Conservation (phyloP, 1,140 invertebrate genomes). For the Cyclargus thomasi region DNA sequence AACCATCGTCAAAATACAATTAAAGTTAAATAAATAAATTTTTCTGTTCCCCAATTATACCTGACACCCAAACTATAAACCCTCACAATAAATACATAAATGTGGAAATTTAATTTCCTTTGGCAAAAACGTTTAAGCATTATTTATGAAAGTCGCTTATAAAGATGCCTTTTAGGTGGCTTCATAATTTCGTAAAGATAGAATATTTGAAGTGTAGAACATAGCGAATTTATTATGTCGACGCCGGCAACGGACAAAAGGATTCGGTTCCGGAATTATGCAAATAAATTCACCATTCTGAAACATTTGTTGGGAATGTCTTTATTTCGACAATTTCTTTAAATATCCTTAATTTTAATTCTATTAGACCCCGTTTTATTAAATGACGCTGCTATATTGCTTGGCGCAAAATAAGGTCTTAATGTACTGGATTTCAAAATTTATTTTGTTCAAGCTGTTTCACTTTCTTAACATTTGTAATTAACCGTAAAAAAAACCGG, state of each 20-base stretch:
- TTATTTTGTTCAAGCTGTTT: no score
- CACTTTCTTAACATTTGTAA: no score
- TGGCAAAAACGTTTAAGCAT: slow-evolving; percentile 24
- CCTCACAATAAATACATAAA: slow-evolving; percentile 18
- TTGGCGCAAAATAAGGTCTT: no score
- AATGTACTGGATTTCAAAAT: no score
- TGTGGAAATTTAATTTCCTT: slow-evolving; percentile 23
- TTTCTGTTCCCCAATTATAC: no score
- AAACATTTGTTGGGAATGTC: slow-evolving; percentile 72
- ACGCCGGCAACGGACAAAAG: slow-evolving; percentile 60
- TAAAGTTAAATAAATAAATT: no score
- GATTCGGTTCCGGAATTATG: slow-evolving; percentile 69
- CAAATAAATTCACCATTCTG: slow-evolving; percentile 72
- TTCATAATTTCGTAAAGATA: slow-evolving; percentile 63
- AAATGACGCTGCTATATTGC: slow-evolving; percentile 7
- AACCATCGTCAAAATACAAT: no score
- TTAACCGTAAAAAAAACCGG: no score
- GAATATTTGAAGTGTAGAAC: slow-evolving; percentile 58
- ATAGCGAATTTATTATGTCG: slow-evolving; percentile 71
- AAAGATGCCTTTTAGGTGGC: slow-evolving; percentile 20
- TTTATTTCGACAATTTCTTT: slow-evolving; percentile 69
- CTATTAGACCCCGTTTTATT: slow-evolving; percentile 46
- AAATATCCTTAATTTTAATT: slow-evolving; percentile 60
- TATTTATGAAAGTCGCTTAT: slow-evolving; percentile 15
- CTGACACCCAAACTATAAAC: neutral